These are phyloP conservation scores for Melanargia galathea DNA, from an alignment of 2,888 invertebrate genomes.

Conservation along the genomic window DNA sequence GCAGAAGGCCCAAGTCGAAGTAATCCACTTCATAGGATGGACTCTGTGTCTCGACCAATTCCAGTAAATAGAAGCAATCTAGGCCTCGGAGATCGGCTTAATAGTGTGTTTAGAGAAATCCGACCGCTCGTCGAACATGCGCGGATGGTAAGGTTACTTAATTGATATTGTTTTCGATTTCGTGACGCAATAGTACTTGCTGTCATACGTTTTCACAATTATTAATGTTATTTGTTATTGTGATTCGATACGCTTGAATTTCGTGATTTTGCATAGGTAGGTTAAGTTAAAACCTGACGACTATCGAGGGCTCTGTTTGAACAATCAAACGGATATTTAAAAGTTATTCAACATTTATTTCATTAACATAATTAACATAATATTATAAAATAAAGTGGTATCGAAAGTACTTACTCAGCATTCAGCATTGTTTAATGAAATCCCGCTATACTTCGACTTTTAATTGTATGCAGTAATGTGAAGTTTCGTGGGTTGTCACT, in stretches of 20 bases:
- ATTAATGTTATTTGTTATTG: slow-evolving; percentile 10
- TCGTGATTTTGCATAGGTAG: neutral
- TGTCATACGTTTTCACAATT: neutral
- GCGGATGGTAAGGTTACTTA: slow-evolving; percentile 65
- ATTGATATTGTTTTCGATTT: slow-evolving; percentile 18
- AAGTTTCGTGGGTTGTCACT: too few relatives aligned
- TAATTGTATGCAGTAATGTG: too few relatives aligned
- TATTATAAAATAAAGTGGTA: too few relatives aligned
- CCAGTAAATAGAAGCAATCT: slow-evolving; percentile 61
- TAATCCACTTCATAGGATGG: slow-evolving; percentile 61
- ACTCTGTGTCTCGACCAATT: slow-evolving; percentile 61
- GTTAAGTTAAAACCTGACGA: neutral
- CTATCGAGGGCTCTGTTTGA: too few relatives aligned
- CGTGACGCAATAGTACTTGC: slow-evolving; percentile 31
- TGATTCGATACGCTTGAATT: neutral
- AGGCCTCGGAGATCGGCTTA: slow-evolving; percentile 72
- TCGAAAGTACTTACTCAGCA: too few relatives aligned
- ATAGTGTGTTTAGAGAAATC: slow-evolving; percentile 83
- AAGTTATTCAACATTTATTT: too few relatives aligned
- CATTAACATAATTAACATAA: too few relatives aligned
- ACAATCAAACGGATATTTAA: too few relatives aligned
- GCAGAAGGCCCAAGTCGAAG: slow-evolving; percentile 58
- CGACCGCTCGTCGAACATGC: slow-evolving; percentile 85
- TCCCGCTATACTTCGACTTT: too few relatives aligned
- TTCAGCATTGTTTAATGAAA: too few relatives aligned